Conservation (phyloP, 1,140 invertebrate species). For the Grapholita molesta region DNA sequence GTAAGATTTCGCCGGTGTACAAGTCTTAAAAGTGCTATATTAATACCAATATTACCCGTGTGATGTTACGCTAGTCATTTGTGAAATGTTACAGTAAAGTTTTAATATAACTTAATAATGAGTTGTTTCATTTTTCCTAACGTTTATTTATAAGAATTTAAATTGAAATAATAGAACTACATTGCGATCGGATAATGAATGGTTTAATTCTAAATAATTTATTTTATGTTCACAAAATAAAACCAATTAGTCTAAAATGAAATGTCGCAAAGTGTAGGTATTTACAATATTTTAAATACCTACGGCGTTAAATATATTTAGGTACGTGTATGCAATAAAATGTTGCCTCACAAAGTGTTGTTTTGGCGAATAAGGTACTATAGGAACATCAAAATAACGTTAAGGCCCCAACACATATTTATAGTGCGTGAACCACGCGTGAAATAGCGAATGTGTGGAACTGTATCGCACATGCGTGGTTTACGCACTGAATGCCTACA, state of each 20-base stretch:
- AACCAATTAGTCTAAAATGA: not conserved
- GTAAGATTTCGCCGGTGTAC: not conserved
- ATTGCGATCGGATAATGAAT: not conserved
- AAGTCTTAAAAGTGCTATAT: not conserved
- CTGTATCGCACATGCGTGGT: too few species aligned
- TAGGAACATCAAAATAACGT: too few species aligned
- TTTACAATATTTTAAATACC: not conserved
- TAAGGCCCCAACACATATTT: too few species aligned
- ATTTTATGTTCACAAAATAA: not conserved
- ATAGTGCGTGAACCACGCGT: too few species aligned
- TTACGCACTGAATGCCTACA: too few species aligned
- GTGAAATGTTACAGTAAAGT: not conserved
- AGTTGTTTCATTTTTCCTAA: not conserved
- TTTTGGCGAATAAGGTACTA: too few species aligned
- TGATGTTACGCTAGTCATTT: not conserved
- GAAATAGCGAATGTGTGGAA: too few species aligned
- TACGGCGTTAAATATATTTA: too few species aligned
- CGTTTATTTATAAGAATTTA: not conserved
- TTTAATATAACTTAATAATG: not conserved
- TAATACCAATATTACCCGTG: not conserved
- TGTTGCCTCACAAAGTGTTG: too few species aligned
- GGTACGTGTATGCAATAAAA: too few species aligned
- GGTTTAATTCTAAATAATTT: slow-evolving; percentile 1
- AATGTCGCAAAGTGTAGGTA: not conserved
- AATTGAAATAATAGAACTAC: not conserved